Evolutionary conservation across 1,140 invertebrate genomes (phyloP).

Genomic region (Leguminivora glycinivorella): DNA sequence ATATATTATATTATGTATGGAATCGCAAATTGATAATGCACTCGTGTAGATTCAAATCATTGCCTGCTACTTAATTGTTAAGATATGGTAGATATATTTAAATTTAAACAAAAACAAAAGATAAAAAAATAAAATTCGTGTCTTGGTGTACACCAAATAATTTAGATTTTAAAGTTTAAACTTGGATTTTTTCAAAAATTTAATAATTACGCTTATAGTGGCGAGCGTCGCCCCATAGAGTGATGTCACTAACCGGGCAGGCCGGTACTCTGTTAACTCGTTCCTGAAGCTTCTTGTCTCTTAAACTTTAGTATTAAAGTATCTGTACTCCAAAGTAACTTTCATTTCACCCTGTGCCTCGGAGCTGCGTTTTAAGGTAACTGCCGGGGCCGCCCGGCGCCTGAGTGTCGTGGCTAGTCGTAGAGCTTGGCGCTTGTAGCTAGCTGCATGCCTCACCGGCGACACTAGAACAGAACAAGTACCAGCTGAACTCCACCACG

Average conservation of each 20-base stretch:
- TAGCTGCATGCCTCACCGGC: background rate
- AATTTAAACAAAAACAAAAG: conserved; percentile 50
- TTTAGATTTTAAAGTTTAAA: conserved; percentile 47
- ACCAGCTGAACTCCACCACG: background rate
- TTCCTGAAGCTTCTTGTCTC: conserved; percentile 67
- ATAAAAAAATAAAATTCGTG: conserved; percentile 45
- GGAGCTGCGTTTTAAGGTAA: conserved; percentile 73
- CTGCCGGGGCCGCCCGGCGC: conserved; percentile 38
- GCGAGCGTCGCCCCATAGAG: conserved; percentile 50
- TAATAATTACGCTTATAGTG: conserved; percentile 64
- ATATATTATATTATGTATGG: conserved; percentile 35
- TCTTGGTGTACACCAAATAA: conserved; percentile 62
- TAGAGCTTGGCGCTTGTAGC: background rate
- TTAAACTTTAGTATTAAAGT: conserved; percentile 76
- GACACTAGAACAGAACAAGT: background rate
- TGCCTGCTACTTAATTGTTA: conserved; percentile 65
- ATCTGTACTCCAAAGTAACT: conserved; percentile 77
- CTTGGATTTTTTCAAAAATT: conserved; percentile 49
- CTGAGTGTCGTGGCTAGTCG: conserved; percentile 1
- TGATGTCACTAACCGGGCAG: conserved; percentile 41
- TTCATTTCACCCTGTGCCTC: conserved; percentile 73
- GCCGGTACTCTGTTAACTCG: conserved; percentile 53
- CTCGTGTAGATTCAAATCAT: conserved; percentile 62
- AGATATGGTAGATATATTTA: conserved; percentile 47
- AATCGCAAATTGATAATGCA: conserved; percentile 51